Conservation (phyloP, 1,140 invertebrate genomes). For the Drosophila guanche region DNA sequence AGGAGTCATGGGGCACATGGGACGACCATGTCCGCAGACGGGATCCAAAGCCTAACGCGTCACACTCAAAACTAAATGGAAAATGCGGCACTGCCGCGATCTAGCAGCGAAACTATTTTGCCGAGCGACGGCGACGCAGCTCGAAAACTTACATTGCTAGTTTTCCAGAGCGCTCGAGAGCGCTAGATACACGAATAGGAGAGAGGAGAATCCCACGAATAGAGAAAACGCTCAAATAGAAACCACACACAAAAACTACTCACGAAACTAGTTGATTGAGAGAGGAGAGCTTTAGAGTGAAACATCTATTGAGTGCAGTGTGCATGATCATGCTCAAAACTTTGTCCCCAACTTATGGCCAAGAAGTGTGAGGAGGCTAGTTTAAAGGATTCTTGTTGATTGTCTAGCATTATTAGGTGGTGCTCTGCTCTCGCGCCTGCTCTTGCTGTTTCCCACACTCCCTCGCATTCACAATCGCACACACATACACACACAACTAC, state of each 20-base stretch:
- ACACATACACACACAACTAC: too few species aligned
- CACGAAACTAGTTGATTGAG: slow-evolving; percentile 57
- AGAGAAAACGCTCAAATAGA: slow-evolving; percentile 62
- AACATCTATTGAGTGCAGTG: too few species aligned
- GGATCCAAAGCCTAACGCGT: slow-evolving; percentile 50
- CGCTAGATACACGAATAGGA: too few species aligned
- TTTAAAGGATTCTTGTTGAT: background rate
- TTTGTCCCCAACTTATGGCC: background rate
- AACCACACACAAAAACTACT: slow-evolving; percentile 43
- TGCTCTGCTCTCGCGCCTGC: background rate
- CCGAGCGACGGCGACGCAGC: slow-evolving; percentile 4
- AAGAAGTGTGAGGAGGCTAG: too few species aligned
- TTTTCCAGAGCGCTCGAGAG: slow-evolving; percentile 51
- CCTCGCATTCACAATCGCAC: slow-evolving; percentile 2
- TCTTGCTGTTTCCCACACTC: slow-evolving; percentile 1
- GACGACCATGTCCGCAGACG: background rate
- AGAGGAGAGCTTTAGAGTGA: slow-evolving; percentile 32
- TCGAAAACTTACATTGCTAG: slow-evolving; percentile 66
- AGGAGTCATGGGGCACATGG: background rate
- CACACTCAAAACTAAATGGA: slow-evolving; percentile 54
- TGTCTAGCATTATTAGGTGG: background rate
- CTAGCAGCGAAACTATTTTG: slow-evolving; percentile 58
- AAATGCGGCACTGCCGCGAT: slow-evolving; percentile 49
- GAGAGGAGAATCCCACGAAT: slow-evolving; percentile 20
- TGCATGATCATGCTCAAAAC: too few species aligned